Percentiles rank a stretch among this genome's conserved stretches.
phyloP scores from a whole-genome alignment of 2,113 vertebrate genomes.

The Varanus komodoensis region DNA sequence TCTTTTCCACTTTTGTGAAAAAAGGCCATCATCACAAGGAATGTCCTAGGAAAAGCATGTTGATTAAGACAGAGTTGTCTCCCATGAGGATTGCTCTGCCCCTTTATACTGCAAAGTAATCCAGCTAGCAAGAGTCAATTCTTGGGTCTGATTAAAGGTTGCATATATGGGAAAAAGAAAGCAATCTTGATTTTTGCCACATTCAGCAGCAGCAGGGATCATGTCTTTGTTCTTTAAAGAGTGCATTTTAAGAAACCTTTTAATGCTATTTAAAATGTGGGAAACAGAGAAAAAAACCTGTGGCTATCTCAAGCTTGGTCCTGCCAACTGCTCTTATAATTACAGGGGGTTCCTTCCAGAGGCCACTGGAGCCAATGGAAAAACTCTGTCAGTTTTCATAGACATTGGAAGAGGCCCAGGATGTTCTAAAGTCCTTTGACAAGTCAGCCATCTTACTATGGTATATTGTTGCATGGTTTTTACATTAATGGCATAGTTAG shows the following conservation, averaged over 20 bases:
- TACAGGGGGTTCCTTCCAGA: conserved; percentile 20
- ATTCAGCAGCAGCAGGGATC: conserved; percentile 1
- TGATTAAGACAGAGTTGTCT: neutral
- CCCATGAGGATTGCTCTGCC: neutral
- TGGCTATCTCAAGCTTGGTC: neutral
- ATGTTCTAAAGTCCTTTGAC: neutral
- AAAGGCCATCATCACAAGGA: neutral
- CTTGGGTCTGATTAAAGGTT: neutral
- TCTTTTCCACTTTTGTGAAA: neutral
- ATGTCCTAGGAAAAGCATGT: neutral
- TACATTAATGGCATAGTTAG: neutral
- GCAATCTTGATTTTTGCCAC: conserved; percentile 6
- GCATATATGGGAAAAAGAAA: neutral
- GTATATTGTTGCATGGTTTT: conserved; percentile 6
- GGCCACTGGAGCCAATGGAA: conserved; percentile 19
- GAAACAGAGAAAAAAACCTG: conserved; percentile 8
- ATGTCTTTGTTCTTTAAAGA: neutral
- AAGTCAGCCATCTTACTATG: conserved; percentile 4
- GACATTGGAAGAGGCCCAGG: conserved; percentile 26
- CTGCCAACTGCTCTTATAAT: conserved; percentile 23
- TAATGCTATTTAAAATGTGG: conserved; percentile 13
- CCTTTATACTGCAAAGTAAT: neutral
- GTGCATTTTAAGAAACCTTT: neutral
- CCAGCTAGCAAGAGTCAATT: neutral
- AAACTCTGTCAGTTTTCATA: neutral